Evolutionary conservation across 2,797 vertebrate species (phyloP), one percentile per base, ranked within the genome.

Genomic region (Gymnoscopelus microlampas): DNA sequence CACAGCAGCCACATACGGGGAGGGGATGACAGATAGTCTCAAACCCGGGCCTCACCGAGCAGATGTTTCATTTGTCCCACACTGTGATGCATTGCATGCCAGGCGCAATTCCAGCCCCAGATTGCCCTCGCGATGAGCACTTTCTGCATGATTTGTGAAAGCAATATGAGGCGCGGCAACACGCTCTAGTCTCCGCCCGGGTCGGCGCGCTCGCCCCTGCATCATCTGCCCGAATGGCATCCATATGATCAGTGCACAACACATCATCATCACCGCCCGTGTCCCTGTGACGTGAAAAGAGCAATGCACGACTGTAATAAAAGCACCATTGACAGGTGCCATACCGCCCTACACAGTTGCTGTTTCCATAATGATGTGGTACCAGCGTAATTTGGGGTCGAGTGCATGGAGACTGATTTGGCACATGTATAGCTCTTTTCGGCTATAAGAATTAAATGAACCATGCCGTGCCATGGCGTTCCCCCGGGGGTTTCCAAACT

Each of bases 21-120:
- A 48, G 32, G 11, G 19, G 24, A 48, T 76, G 80, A 74, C 68
- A 68, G 65, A 59, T 50, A 48, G 55, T 58, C 68, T 56, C 63
- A 67, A 74, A 81, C 71, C 75, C 68, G 32, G 32, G 5, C 39
- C 13, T 67, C 4, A 5, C 44, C 68, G 8, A 71, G 64, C 81
- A 84, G 77, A 80, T 80, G 77, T 79, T 81, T 64, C 0, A 53
- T 73, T 59, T 57, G 61, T 76, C 78, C 67, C 66, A 6, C 63
- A 19, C 32, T 3, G 8, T 68, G 81, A 79, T 73, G 14, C 59
- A 73, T 57, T 63, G 71, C 61, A 66, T 49, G 79, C 73, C 82
- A 76, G 60, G 58, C 9, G 56, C 63, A 62, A 65, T 76, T 59
- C 58, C 5, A 79, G 60, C 67, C 19, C 61, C 12, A 75, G 60